Evolutionary conservation across 2,888 invertebrate genomes (phyloP), one percentile per base, ranked within the genome.

Genomic region (Conus canariensis): DNA sequence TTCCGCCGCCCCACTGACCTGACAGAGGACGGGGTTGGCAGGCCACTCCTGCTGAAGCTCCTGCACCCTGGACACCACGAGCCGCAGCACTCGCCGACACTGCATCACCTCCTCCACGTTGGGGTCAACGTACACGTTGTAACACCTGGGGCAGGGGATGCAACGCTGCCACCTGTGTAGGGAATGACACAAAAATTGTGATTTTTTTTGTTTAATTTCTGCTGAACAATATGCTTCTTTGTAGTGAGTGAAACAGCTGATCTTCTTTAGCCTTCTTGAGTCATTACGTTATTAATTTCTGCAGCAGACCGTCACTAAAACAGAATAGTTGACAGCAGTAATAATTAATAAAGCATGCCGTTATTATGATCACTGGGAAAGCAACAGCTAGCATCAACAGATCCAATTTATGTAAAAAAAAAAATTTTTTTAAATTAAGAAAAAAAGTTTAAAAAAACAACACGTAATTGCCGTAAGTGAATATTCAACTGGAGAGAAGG

Each of bases 21-120:
- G 98, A 95, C 97, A 97, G 74, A 99, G 96, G 0, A 98, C 98
- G 0, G 99, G 99, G 97, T 99, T 98, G 92, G 98, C 98, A 0
- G 99, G 98, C 98, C 98, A 99, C 93, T 98, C 97, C 0, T 97
- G 96, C 64, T 98, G 96, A 87, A 99, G 96, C 85, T 97, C 97
- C 16, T 97, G 96, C 7, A 96, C 93, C 87, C 97, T 97, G 2
- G 96, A 95, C 91, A 97, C 97, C n/a, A 99, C 97, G 90, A 97
- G 97, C 19, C 97, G 97, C 90, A 99, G 96, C 10, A 98, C 96
- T 1, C 98, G 97, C 16, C 97, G 97, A 94, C 98, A 98, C 87
- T 97, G 97, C 89, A 97, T 97, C 0, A 98, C 97, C 96, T 99
- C 98, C 0, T 97, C 97, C 0, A 98, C 97, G 96, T 98, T 98